Conservation (phyloP, 2,113 vertebrate genomes). For the Xenopus borealis region DNA sequence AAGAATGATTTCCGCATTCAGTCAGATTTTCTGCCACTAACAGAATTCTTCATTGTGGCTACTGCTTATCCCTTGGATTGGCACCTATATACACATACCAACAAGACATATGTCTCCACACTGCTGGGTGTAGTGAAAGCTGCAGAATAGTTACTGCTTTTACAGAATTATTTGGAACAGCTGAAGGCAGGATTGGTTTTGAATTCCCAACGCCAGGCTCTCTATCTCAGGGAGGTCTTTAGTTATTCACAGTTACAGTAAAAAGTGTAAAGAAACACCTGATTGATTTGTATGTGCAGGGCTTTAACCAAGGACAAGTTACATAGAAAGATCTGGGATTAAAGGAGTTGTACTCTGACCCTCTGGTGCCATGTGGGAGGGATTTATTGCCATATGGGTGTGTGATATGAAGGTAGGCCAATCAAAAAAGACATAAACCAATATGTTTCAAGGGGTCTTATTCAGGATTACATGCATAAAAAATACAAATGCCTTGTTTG, state of each 20-base stretch:
- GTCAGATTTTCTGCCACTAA: constrained; percentile 1
- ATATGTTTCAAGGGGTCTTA: too few species aligned
- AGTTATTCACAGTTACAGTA: constrained; percentile 26
- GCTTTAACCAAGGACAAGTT: constrained; percentile 23
- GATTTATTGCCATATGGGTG: too few species aligned
- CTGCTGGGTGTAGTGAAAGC: not conserved
- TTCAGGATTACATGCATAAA: too few species aligned
- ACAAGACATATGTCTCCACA: not conserved
- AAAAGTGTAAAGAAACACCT: constrained; percentile 19
- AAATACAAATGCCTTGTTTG: too few species aligned
- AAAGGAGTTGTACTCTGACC: too few species aligned
- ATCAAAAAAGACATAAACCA: too few species aligned
- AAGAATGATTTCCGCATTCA: too few species aligned
- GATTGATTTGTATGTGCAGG: constrained; percentile 11
- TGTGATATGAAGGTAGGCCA: too few species aligned
- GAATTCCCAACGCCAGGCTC: constrained; percentile 7
- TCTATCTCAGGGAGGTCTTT: constrained; percentile 1
- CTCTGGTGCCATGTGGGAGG: too few species aligned
- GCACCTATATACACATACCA: constrained; percentile 27
- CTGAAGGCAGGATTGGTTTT: constrained; percentile 16
- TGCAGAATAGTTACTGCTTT: constrained; percentile 5
- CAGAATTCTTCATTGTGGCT: constrained; percentile 14
- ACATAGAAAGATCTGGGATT: constrained; percentile 23
- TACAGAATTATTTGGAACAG: constrained; percentile 23
- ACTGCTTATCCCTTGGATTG: constrained; percentile 22